Evolutionary conservation across 2,888 invertebrate species (phyloP).

Genomic region (Lepidocyrtinus sp.): DNA sequence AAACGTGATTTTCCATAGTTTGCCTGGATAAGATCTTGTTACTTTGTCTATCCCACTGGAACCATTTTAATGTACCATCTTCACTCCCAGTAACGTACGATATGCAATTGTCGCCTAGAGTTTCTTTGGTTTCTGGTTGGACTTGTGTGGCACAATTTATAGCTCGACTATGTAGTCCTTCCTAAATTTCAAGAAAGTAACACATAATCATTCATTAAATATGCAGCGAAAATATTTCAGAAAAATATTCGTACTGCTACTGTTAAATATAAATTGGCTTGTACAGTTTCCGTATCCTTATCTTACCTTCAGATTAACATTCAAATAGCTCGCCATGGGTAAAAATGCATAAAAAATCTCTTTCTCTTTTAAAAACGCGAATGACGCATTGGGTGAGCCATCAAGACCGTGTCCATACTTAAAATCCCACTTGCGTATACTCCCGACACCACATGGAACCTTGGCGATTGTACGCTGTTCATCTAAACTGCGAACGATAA

Average conservation of each 20-base stretch:
- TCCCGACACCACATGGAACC: conserved; percentile 55
- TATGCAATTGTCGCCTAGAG: too few relatives aligned
- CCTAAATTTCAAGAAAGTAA: conserved; percentile 37
- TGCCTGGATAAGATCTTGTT: conserved; percentile 26
- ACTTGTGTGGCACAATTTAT: conserved; percentile 55
- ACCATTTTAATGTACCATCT: conserved; percentile 57
- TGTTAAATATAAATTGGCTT: too few relatives aligned
- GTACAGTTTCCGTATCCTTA: too few relatives aligned
- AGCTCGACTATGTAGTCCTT: conserved; percentile 59
- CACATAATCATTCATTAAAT: too few relatives aligned
- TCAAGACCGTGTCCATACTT: conserved; percentile 41
- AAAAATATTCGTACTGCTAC: not conserved
- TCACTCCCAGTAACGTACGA: conserved; percentile 60
- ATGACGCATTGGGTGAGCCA: conserved; percentile 29
- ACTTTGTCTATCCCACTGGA: conserved; percentile 42
- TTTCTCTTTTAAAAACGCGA: conserved; percentile 56
- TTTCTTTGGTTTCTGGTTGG: too few relatives aligned
- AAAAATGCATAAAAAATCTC: conserved; percentile 48
- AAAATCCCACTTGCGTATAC: conserved; percentile 61
- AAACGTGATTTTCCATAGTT: conserved; percentile 58
- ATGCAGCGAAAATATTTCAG: too few relatives aligned
- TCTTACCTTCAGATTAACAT: conserved; percentile 35
- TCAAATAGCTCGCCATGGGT: conserved; percentile 38
- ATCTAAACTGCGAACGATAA: conserved; percentile 54
- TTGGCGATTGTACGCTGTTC: conserved; percentile 50